A percentile compares a stretch with the other conserved stretches of the same genome.
These are phyloP conservation scores for Drosophila quasianomalipes DNA, from an alignment of 2,888 invertebrate genomes.

Conservation along the genomic window DNA sequence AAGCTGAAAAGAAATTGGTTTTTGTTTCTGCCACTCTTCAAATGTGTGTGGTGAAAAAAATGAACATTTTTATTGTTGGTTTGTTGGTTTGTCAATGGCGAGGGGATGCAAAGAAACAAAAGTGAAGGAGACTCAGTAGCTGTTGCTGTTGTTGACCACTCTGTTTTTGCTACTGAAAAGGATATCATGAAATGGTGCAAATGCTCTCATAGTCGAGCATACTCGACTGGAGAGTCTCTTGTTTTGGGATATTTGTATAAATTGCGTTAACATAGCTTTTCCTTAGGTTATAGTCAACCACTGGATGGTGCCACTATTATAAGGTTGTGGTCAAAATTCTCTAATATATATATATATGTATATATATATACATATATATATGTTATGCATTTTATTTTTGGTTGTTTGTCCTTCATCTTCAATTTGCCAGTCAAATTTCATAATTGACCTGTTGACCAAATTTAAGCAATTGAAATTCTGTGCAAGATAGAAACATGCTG, in stretches of 20 bases:
- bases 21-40: not conserved
- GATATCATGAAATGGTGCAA: not conserved
- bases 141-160: constrained; percentile 1
- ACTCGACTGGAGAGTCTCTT: not conserved
- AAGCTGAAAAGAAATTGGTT: not conserved
- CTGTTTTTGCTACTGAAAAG: not conserved
- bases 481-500: constrained; percentile 7
- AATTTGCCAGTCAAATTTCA: not conserved
- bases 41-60: not conserved
- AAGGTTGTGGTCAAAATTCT: not conserved
- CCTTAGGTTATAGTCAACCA: not conserved
- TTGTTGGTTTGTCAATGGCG: not conserved
- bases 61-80: not conserved
- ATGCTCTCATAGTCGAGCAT: not conserved
- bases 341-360: not conserved
- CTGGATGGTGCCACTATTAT: not conserved
- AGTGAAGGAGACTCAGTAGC: not conserved
- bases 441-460: constrained; percentile 23
- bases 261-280: not conserved
- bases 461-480: constrained; percentile 33
- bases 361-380: too few species aligned
- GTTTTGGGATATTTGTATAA: not conserved
- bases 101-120: not conserved
- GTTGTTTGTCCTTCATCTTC: not conserved
- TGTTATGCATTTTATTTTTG: not conserved